Percentiles rank a stretch among this genome's conserved stretches.
phyloP scores from a whole-genome alignment of 2,888 invertebrate species.

The Lagria hirta region DNA sequence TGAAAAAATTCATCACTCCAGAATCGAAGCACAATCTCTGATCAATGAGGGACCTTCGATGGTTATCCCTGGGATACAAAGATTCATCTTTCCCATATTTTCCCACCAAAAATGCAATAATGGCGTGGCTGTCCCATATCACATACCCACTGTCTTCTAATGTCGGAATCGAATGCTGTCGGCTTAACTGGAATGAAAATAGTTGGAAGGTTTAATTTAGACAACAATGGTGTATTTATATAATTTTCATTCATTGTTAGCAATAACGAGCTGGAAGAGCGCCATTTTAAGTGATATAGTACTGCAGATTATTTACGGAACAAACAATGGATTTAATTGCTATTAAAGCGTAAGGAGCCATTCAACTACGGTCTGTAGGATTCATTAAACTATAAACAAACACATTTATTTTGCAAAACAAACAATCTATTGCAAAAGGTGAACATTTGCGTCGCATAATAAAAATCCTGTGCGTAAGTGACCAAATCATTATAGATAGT shows the following conservation, averaged over 20 bases:
- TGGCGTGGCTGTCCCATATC: slow-evolving; percentile 55
- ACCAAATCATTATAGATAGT: too few species aligned
- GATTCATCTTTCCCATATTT: slow-evolving; percentile 57
- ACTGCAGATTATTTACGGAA: too few species aligned
- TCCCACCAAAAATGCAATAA: slow-evolving; percentile 54
- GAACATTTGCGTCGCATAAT: too few species aligned
- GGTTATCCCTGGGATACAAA: slow-evolving; percentile 57
- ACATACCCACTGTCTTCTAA: slow-evolving; percentile 56
- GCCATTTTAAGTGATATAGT: too few species aligned
- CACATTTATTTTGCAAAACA: too few species aligned
- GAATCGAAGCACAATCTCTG: slow-evolving; percentile 57
- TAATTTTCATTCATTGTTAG: slow-evolving; percentile 12
- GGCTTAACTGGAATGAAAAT: slow-evolving; percentile 37
- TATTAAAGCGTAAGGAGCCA: too few species aligned
- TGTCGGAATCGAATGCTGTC: slow-evolving; percentile 59
- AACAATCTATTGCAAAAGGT: too few species aligned
- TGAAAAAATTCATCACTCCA: slow-evolving; percentile 45
- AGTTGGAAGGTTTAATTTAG: neutral
- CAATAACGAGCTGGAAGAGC: slow-evolving; percentile 7
- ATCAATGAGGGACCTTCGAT: slow-evolving; percentile 55
- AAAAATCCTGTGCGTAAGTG: too few species aligned
- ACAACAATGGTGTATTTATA: slow-evolving; percentile 7
- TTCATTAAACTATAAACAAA: too few species aligned
- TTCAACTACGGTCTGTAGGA: too few species aligned
- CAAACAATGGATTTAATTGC: too few species aligned